A percentile compares a stretch with the other conserved stretches of the same genome.
phyloP scores from a whole-genome alignment of 2,113 vertebrate genomes.

The Notechis scutatus region DNA sequence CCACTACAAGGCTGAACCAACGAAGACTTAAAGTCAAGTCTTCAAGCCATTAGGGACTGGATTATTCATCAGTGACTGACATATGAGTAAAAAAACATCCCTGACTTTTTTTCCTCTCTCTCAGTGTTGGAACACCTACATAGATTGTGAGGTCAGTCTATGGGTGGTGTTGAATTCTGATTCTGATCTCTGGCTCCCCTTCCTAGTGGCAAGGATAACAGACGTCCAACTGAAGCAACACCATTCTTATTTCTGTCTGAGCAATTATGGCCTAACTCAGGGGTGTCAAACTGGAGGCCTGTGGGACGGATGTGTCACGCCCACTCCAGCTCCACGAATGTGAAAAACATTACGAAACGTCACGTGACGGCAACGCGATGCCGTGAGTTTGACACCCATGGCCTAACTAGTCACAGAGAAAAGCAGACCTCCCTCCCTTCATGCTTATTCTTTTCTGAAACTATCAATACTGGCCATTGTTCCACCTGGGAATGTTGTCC shows the following conservation, averaged over 20 bases:
- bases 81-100: neutral
- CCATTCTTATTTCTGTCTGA: neutral
- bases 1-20: neutral
- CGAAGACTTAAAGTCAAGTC: neutral
- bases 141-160: neutral
- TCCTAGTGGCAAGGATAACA: neutral
- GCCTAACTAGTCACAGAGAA: neutral
- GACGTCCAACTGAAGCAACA: neutral
- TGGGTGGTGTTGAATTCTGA: neutral
- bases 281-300: no score
- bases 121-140: no score
- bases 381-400: no score
- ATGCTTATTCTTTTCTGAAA: neutral
- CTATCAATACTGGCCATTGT: neutral
- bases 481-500: neutral
- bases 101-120: neutral
- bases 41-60: neutral
- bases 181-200: neutral
- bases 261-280: neutral
- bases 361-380: no score
- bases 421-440: neutral
- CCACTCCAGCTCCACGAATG: no score
- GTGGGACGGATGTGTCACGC: fast-evolving
- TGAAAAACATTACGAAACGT: no score
- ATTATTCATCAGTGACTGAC: neutral